Conservation (phyloP, 1,140 invertebrate species). For the Drosophila santomea region DNA sequence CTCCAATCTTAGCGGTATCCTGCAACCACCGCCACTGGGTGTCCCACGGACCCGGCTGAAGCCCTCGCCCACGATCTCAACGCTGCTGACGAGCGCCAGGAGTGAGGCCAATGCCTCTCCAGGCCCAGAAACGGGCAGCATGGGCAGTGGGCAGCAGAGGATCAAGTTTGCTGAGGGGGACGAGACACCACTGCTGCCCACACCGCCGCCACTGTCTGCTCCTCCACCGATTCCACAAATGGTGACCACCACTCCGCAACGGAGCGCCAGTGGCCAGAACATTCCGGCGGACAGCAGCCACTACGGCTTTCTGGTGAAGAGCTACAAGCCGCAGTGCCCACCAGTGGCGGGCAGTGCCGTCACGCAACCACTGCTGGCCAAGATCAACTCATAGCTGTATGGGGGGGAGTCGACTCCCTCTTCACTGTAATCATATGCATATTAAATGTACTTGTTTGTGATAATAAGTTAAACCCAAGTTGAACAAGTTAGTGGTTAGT, state of each 20-base stretch:
- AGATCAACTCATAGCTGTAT: conserved; percentile 79
- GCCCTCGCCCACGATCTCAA: conserved; percentile 78
- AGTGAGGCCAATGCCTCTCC: conserved; percentile 2
- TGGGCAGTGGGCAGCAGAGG: conserved; percentile 54
- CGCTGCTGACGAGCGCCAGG: conserved; percentile 52
- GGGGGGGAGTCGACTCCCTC: conserved; percentile 10
- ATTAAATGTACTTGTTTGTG: conserved; percentile 80
- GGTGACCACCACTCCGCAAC: conserved; percentile 31
- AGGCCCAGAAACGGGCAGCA: conserved; percentile 49
- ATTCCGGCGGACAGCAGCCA: conserved; percentile 59
- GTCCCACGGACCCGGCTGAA: conserved; percentile 45
- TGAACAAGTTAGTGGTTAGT: conserved; percentile 67
- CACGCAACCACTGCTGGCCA: conserved; percentile 76
- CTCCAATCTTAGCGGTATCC: conserved; percentile 75
- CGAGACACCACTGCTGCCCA: conserved; percentile 48
- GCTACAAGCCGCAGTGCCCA: conserved; percentile 65
- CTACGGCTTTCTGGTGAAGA: conserved; percentile 67
- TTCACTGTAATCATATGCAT: conserved; percentile 46
- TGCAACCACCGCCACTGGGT: conserved; percentile 51
- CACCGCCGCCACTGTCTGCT: conserved; percentile 1
- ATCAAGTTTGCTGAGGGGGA: conserved; percentile 70
- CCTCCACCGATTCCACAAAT: conserved; percentile 4
- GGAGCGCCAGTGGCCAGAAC: conserved; percentile 58
- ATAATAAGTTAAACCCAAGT: conserved; percentile 76
- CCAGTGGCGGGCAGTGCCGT: conserved; percentile 45